A percentile compares a stretch with the other conserved stretches of the same genome.
Evolutionary conservation across 2,888 invertebrate genomes (phyloP).

Genomic region (Resseliella maxima): DNA sequence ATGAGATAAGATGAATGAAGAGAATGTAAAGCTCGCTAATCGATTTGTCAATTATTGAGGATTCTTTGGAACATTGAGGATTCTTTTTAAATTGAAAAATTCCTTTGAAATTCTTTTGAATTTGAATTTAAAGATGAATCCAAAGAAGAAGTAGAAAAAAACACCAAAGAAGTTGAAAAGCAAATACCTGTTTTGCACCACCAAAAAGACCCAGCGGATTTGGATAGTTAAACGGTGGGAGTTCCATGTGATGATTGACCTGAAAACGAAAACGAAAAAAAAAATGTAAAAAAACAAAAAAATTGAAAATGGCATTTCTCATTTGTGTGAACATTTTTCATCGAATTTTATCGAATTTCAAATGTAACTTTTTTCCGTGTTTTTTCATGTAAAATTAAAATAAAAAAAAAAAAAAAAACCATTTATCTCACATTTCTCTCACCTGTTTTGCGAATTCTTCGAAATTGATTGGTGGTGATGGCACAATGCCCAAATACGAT

Average conservation of each 20-base stretch:
- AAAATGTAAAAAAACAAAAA: neutral
- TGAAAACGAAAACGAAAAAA: conserved; percentile 61
- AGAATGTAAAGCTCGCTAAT: too few species aligned
- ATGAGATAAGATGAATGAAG: too few species aligned
- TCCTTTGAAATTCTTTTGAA: too few species aligned
- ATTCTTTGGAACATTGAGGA: too few species aligned
- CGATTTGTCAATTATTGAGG: too few species aligned
- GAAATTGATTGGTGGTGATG: conserved; percentile 79
- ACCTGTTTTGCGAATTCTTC: conserved; percentile 75
- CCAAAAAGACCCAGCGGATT: conserved; percentile 82
- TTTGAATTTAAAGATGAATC: too few species aligned
- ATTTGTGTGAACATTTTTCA: neutral
- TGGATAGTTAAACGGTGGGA: conserved; percentile 87
- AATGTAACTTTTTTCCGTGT: too few species aligned
- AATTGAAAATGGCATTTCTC: neutral
- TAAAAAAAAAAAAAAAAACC: too few species aligned
- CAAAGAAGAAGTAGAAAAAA: neutral
- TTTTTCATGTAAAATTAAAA: neutral
- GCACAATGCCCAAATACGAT: conserved; percentile 85
- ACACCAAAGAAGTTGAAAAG: neutral
- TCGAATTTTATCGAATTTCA: neutral
- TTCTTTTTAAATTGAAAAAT: too few species aligned
- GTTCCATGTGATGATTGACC: conserved; percentile 85
- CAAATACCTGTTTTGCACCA: conserved; percentile 77
- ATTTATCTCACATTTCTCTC: conserved; percentile 57